Conservation (phyloP, 2,113 vertebrate genomes). For the Amphiprion ocellaris region DNA sequence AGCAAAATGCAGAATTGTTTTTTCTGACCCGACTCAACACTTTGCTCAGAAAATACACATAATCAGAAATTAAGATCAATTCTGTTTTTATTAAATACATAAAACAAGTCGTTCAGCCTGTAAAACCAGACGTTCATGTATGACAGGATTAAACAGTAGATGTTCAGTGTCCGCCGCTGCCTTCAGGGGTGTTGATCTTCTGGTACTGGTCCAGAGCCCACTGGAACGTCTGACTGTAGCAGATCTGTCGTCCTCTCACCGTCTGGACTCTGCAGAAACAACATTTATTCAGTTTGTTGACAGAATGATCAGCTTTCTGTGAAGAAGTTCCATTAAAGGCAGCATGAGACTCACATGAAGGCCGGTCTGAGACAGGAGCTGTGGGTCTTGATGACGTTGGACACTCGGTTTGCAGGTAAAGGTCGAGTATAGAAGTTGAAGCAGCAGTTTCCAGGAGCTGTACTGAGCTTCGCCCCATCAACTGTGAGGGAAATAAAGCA, state of each 20-base stretch:
- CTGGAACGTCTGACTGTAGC: background rate
- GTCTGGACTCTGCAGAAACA: conserved; percentile 49
- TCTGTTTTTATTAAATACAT: background rate
- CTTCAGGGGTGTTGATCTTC: background rate
- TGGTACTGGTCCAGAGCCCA: conserved; percentile 24
- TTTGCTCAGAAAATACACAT: no score
- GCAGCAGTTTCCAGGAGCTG: conserved; percentile 45
- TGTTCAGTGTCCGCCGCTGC: conserved; percentile 13
- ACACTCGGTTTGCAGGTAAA: rapidly evolving
- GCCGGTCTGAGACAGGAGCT: background rate
- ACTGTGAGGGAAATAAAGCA: conserved; percentile 26
- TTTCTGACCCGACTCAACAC: no score
- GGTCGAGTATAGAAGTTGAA: rapidly evolving
- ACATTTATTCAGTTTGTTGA: background rate
- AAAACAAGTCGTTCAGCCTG: background rate
- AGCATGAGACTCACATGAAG: conserved; percentile 54
- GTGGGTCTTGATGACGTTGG: conserved; percentile 4
- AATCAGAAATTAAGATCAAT: no score
- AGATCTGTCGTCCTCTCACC: background rate
- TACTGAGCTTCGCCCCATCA: rapidly evolving
- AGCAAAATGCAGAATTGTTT: no score
- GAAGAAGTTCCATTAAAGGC: background rate
- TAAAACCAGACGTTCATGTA: background rate
- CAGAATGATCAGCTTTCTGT: no score
- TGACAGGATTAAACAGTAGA: background rate